These are phyloP conservation scores for Lophochroa leadbeateri DNA, from an alignment of 2,113 vertebrate genomes.

Conservation along the genomic window DNA sequence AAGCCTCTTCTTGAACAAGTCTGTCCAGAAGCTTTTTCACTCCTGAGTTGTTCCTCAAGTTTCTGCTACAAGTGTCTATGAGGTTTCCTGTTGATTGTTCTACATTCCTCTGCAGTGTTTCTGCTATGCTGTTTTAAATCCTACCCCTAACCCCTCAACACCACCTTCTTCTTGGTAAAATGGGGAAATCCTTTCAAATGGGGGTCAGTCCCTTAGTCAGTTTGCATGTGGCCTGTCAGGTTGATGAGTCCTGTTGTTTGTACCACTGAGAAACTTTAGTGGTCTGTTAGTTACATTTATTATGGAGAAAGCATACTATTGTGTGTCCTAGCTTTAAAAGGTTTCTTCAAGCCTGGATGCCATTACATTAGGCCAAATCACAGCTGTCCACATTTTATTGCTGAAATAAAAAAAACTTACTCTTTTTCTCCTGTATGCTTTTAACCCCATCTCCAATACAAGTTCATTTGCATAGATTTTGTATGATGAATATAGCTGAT, in stretches of 20 bases:
- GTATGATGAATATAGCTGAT: background rate
- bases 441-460: background rate
- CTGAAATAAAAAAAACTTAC: background rate
- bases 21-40: background rate
- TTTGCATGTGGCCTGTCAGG: background rate
- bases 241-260: background rate
- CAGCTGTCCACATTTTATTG: background rate
- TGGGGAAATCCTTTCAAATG: background rate
- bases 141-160: background rate
- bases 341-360: background rate
- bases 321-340: background rate
- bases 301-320: background rate
- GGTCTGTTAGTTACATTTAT: background rate
- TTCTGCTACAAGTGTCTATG: background rate
- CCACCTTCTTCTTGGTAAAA: background rate
- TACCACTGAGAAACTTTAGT: background rate
- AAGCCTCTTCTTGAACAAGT: background rate
- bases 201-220: background rate
- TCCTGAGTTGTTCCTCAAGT: background rate
- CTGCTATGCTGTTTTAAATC: background rate
- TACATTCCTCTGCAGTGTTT: background rate
- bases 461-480: background rate
- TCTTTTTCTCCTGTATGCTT: background rate
- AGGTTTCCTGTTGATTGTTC: background rate
- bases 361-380: background rate